Conservation (phyloP, 23 tunicate species). For the Phallusia fumigata region DNA sequence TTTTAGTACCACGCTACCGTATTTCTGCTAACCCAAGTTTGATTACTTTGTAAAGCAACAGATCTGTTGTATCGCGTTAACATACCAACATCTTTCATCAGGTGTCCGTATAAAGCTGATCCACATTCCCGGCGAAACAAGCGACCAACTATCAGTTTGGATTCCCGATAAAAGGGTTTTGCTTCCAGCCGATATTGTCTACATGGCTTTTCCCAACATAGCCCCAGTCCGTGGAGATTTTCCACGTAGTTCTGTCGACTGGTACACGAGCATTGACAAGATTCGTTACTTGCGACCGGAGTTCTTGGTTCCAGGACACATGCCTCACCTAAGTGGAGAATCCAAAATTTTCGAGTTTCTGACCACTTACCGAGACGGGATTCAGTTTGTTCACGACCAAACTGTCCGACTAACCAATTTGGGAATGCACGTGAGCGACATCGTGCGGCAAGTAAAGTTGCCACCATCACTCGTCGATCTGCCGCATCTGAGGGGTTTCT, state of each 20-base stretch:
- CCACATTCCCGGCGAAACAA: constrained; percentile 71
- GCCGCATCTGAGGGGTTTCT: constrained; percentile 25
- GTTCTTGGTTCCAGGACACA: constrained; percentile 36
- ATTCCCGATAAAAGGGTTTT: constrained; percentile 42
- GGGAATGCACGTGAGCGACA: no score
- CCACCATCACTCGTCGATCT: no score
- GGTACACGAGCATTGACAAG: constrained; percentile 39
- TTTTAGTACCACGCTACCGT: no score
- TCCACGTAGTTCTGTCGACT: constrained; percentile 18
- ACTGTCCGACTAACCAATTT: constrained; percentile 28
- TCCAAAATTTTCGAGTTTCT: constrained; percentile 26
- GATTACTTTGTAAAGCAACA: no score
- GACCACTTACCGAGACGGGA: no score
- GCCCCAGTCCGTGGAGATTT: constrained; percentile 57
- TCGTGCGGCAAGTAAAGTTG: no score
- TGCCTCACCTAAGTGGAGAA: constrained; percentile 18
- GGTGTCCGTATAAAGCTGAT: constrained; percentile 36
- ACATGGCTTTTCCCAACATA: constrained; percentile 57
- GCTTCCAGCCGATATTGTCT: constrained; percentile 49
- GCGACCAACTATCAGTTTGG: constrained; percentile 52
- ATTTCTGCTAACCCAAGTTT: no score
- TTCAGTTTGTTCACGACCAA: constrained; percentile 70
- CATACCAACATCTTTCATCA: not conserved
- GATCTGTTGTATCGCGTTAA: no score
- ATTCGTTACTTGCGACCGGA: constrained; percentile 26